Base-by-base conservation (phyloP, 2,113 vertebrate genomes). In the Synchiropus splendidus region DNA sequence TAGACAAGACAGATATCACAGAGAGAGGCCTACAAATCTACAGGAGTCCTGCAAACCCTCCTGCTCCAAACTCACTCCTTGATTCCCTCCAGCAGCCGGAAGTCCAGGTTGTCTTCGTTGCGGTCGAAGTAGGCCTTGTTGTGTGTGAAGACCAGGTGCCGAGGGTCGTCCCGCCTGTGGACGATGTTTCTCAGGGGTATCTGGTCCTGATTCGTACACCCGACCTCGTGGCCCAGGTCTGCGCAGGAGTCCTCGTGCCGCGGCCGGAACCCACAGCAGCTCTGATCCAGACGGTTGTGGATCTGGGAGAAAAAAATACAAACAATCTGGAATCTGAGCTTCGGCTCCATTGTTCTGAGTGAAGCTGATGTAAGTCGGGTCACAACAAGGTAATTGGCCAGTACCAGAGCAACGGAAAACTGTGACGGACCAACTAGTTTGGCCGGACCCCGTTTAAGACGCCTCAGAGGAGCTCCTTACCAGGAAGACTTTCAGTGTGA, bases 211-310 rank as follows among this genome's bases (percentile, higher is more conserved):
- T 90, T 47, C 2, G 41, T 45, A 39, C 94, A 97, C 16, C 83
- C 77, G 32, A 62, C 48, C 18, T 61, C 83, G 67, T 59, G 64
- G 36, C 86, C 85, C 6, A 80, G 77, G 43, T 72, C 74, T 31
- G 84, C 39, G 33, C 94, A 98, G 51, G 55, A 61, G 46, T 97
- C 92, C 54, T 93, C 88, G 58, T 76, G 89, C 38, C 89, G 85
- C 21, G 94, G 91, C 70, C 75, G 86, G 79, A 97, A 97, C n/a
- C 94, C 94, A 71, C 94, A 98, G 75, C 94, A 98, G 66, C 88
- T 86, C 67, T 67, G 84, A 81, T 98, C 94, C 44, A 98, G 82
- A 4, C 94, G 89, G 70, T 82, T 86, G 66, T 97, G 90, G 58
- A 97, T 89, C 94, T 98, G 64, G 61, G 18, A 48, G 11, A 14